A percentile compares a stretch with the other conserved stretches of the same genome.
Conservation (phyloP, 2,113 vertebrate genomes). For the Psophia crepitans region DNA sequence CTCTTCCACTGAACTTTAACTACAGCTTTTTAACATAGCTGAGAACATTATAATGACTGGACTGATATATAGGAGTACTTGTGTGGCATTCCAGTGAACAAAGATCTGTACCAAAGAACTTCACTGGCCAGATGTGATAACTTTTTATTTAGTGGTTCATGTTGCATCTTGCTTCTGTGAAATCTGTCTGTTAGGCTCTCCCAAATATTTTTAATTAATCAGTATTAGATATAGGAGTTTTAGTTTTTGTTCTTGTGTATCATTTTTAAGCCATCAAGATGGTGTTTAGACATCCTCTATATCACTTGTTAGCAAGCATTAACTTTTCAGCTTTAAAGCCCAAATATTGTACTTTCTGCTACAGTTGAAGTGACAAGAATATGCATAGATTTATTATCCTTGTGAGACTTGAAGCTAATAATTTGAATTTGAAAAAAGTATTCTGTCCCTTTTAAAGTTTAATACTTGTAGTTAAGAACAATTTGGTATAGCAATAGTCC, state of each 20-base stretch:
- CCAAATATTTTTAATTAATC: background rate
- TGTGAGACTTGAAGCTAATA: conserved; percentile 18
- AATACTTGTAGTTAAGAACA: conserved; percentile 49
- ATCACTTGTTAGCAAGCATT: background rate
- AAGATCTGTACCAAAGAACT: background rate
- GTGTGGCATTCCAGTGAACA: background rate
- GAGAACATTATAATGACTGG: background rate
- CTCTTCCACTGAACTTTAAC: background rate
- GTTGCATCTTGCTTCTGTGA: background rate
- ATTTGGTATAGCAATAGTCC: conserved; percentile 34
- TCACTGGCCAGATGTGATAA: background rate
- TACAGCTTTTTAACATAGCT: background rate
- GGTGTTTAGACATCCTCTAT: background rate
- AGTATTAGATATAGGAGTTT: background rate
- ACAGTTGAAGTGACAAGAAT: background rate
- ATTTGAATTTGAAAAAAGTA: conserved; percentile 36
- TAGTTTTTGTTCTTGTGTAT: background rate
- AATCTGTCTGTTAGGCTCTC: background rate
- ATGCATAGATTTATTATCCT: conserved; percentile 14
- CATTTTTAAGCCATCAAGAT: background rate
- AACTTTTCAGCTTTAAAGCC: conserved; percentile 8
- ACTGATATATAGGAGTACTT: background rate
- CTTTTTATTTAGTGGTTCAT: background rate
- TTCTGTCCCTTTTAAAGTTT: conserved; percentile 31
- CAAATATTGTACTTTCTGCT: background rate